A percentile compares a stretch with the other conserved stretches of the same genome.
Conservation (phyloP, 2,888 invertebrate species). For the Dichetophora obliterata region DNA sequence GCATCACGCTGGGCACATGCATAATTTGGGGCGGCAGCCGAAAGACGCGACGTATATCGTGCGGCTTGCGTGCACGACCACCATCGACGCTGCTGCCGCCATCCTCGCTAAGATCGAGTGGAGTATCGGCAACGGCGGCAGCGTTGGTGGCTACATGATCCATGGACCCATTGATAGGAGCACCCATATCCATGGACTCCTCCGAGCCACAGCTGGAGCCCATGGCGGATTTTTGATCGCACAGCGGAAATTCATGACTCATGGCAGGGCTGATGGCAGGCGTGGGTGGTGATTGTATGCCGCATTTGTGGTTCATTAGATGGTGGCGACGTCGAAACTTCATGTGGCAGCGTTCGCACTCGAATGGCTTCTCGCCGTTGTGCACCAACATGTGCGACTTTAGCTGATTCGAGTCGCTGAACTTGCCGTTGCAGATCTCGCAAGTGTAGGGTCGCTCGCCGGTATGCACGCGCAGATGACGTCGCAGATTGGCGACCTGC, state of each 20-base stretch:
- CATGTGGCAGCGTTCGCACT: conserved; percentile 83
- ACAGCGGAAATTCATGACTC: conserved; percentile 62
- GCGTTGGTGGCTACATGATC: conserved; percentile 47
- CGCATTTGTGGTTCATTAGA: conserved; percentile 87
- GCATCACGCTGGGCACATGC: conserved; percentile 70
- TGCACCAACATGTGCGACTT: conserved; percentile 92
- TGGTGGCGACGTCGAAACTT: conserved; percentile 89
- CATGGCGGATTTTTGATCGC: conserved; percentile 64
- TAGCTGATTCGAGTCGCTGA: conserved; percentile 92
- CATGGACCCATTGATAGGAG: conserved; percentile 42
- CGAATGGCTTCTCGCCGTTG: conserved; percentile 90
- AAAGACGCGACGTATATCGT: conserved; percentile 72
- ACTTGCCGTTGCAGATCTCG: conserved; percentile 85
- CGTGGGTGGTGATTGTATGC: conserved; percentile 68
- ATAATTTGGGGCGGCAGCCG: conserved; percentile 69
- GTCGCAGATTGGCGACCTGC: conserved; percentile 90
- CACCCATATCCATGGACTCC: conserved; percentile 57
- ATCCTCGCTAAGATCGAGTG: conserved; percentile 71
- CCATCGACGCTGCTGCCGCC: conserved; percentile 59
- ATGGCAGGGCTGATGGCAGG: conserved; percentile 66
- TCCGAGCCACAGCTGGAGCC: conserved; percentile 66
- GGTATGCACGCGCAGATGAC: conserved; percentile 91
- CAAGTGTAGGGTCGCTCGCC: conserved; percentile 92
- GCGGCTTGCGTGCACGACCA: conserved; percentile 68
- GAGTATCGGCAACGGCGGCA: conserved; percentile 60